Percentiles rank a stretch among this genome's conserved stretches.
phyloP scores from a whole-genome alignment of 2,797 vertebrate species.

The Chiroxiphia lanceolata region DNA sequence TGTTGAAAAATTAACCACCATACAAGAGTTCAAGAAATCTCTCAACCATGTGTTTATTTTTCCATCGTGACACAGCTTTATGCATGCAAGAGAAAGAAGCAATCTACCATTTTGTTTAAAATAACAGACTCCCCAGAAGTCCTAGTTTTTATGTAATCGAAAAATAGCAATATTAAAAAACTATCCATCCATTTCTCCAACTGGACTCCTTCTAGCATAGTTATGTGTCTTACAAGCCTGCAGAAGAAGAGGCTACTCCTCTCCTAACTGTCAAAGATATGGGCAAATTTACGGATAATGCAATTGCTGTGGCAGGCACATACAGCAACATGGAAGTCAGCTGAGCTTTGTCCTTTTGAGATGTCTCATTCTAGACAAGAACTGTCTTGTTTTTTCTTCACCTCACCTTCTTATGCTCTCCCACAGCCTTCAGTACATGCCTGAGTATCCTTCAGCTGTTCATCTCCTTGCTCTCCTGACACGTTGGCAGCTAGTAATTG shows the following conservation, averaged over 20 bases:
- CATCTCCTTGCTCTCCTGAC: neutral
- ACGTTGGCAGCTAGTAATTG: neutral
- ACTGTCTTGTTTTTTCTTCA: neutral
- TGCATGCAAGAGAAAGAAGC: neutral
- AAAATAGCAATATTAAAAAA: neutral
- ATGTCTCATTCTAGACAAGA: neutral
- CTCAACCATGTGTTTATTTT: slow-evolving; percentile 40
- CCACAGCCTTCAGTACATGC: neutral
- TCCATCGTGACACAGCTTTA: slow-evolving; percentile 1
- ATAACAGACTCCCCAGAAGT: neutral
- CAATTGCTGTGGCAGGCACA: neutral
- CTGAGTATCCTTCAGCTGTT: neutral
- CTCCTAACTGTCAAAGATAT: neutral
- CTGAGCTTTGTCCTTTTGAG: neutral
- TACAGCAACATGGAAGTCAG: neutral
- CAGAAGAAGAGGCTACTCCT: neutral
- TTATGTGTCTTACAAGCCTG: neutral
- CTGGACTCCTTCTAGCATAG: neutral
- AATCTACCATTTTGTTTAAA: slow-evolving; percentile 4
- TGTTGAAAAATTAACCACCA: slow-evolving; percentile 62
- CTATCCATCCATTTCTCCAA: neutral
- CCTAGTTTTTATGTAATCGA: neutral
- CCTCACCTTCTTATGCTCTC: neutral
- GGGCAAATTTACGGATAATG: neutral
- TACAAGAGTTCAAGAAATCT: slow-evolving; percentile 9